A percentile compares a stretch with the other conserved stretches of the same genome.
Evolutionary conservation across 1,140 invertebrate species (phyloP).

Genomic region (Asobara japonica): DNA sequence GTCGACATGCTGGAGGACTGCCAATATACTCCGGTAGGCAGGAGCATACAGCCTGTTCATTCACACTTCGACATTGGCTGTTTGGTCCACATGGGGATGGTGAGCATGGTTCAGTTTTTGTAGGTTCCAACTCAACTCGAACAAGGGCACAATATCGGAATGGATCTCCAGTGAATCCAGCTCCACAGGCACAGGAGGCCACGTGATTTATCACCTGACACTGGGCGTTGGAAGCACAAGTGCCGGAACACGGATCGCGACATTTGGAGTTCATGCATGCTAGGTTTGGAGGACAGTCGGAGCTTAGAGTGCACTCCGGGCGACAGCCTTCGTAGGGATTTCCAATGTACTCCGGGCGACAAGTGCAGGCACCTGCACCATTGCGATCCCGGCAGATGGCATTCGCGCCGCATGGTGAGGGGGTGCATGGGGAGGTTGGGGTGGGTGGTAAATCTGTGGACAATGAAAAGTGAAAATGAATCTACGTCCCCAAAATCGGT

Average conservation of each 20-base stretch:
- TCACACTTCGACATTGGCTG: slow-evolving; percentile 71
- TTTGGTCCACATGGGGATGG: slow-evolving; percentile 74
- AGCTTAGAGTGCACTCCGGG: slow-evolving; percentile 65
- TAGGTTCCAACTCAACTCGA: slow-evolving; percentile 48
- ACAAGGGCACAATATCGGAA: slow-evolving; percentile 55
- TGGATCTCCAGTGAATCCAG: slow-evolving; percentile 68
- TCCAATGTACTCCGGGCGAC: slow-evolving; percentile 64
- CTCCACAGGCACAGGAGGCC: slow-evolving; percentile 65
- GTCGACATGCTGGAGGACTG: slow-evolving; percentile 74
- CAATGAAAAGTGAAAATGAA: not conserved
- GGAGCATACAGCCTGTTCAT: slow-evolving; percentile 74
- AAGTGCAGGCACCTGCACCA: slow-evolving; percentile 62
- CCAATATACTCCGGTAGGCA: slow-evolving; percentile 75
- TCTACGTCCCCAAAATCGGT: too few relatives aligned
- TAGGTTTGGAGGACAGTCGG: slow-evolving; percentile 64
- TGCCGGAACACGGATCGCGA: slow-evolving; percentile 67
- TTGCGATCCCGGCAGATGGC: slow-evolving; percentile 59
- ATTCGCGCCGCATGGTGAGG: slow-evolving; percentile 76
- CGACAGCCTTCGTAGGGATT: slow-evolving; percentile 65
- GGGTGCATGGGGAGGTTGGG: slow-evolving; percentile 69
- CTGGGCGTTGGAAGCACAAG: slow-evolving; percentile 68
- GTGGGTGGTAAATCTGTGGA: not conserved
- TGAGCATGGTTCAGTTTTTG: slow-evolving; percentile 45
- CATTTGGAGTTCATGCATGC: slow-evolving; percentile 68
- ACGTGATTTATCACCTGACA: slow-evolving; percentile 66